Conservation (phyloP, 2,888 invertebrate species). For the Lottia gigantea region DNA sequence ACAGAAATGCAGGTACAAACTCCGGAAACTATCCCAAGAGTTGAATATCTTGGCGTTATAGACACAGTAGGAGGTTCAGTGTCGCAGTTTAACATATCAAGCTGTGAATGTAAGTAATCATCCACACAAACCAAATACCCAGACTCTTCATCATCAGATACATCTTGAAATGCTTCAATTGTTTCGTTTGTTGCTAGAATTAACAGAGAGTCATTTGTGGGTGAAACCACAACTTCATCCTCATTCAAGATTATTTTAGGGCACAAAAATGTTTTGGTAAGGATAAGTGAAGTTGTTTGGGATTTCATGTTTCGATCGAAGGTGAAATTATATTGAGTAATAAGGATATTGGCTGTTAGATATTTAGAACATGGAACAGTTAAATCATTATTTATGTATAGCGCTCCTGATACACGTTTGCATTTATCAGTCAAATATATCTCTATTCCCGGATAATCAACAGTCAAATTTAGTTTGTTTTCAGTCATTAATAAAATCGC, state of each 20-base stretch:
- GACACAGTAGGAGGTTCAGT: too few relatives aligned
- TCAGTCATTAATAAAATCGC: background rate
- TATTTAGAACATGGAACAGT: background rate
- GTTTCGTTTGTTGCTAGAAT: background rate
- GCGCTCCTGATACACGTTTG: background rate
- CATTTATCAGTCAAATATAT: background rate
- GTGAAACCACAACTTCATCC: background rate
- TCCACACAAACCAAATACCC: background rate
- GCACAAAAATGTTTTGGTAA: background rate
- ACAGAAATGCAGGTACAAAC: conserved; percentile 14
- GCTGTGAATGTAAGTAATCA: background rate
- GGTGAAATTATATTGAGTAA: too few relatives aligned
- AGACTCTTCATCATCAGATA: background rate
- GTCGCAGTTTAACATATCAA: too few relatives aligned
- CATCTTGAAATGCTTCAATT: background rate
- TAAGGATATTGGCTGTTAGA: background rate
- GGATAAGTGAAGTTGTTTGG: too few relatives aligned
- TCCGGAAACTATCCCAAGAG: conserved; percentile 1
- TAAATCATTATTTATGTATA: background rate
- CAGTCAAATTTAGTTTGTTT: background rate
- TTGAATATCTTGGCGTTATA: background rate
- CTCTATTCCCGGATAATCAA: background rate
- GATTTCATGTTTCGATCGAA: too few relatives aligned
- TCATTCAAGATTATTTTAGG: background rate
- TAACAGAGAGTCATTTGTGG: background rate